Base-by-base conservation (phyloP, 2,888 invertebrate genomes). In the Agrochola macilenta region DNA sequence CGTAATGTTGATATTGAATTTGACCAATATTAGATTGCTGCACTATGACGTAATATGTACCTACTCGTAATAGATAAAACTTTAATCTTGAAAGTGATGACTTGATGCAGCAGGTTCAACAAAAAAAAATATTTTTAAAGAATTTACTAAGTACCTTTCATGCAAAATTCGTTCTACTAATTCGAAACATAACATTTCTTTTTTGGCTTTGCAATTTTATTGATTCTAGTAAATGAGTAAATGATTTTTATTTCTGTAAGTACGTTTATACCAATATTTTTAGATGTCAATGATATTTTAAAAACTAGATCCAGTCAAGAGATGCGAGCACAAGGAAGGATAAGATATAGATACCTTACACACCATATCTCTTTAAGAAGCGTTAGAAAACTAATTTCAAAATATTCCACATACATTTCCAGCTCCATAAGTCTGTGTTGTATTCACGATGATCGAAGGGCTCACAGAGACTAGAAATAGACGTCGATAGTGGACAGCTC, bases 401-500 rank as follows among this genome's bases (percentile, higher is more conserved):
- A 30, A 52, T 57, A 35, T 35, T 52, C 23, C 23, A 65, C n/a
- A 46, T 58, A 14, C 60, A 54, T 76, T 83, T 87, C 83, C 65
- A 78, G 81, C 11, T 20, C 20, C 54, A 2, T 77, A 81, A 52
- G 17, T 82, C 77, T 39, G 72, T 76, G 77, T 65, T 60, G 12
- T 61, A 58, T 74, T 46, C 61, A 76, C 73, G 54, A 82, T 82
- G 76, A 83, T 81, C 75, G 82, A 87, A 89, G 86, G 88, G 87
- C 82, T 88, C 75, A 70, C 76, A 46, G 65, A 68, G 63, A 78
- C 83, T 80, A 83, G 79, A 88, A 89, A 88, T 83, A 84, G 80
- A 66, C 69, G 68, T 85, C 81, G 79, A 86, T 76, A 80, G 76
- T 58, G 49, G 63, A 76, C 71, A 79, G 60, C 20, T 69, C 77